Conservation (phyloP, 2,888 invertebrate genomes). For the Tiphia femorata region DNA sequence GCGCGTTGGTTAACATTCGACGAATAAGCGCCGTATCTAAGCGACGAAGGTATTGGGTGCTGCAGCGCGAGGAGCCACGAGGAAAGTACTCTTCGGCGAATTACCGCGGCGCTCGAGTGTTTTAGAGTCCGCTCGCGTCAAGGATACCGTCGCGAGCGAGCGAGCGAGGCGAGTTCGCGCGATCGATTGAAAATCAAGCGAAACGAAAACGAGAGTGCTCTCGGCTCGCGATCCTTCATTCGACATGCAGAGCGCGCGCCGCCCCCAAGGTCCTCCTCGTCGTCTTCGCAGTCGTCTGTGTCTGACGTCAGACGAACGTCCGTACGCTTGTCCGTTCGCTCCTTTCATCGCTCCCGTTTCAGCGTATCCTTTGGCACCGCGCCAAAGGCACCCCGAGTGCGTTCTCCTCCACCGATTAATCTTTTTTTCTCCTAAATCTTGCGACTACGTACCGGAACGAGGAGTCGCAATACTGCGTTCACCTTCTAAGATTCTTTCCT, state of each 20-base stretch:
- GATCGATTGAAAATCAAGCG: conserved; percentile 10
- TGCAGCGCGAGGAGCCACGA: no score
- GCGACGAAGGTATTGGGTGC: no score
- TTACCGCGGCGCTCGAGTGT: no score
- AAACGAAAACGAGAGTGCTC: conserved; percentile 57
- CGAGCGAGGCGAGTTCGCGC: background rate
- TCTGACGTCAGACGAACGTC: conserved; percentile 37
- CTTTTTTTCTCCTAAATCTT: no score
- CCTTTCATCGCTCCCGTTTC: conserved; percentile 38
- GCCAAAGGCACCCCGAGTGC: no score
- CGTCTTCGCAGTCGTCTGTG: conserved; percentile 15
- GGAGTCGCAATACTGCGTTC: no score
- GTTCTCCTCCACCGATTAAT: no score
- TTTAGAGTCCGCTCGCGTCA: no score
- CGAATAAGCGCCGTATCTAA: background rate
- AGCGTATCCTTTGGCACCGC: conserved; percentile 27
- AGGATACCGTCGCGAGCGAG: no score
- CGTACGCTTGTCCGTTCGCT: conserved; percentile 6
- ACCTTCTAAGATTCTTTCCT: no score
- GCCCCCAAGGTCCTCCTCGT: conserved; percentile 43
- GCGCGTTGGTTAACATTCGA: background rate
- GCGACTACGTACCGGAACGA: no score
- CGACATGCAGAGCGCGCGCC: conserved; percentile 43
- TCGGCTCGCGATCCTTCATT: conserved; percentile 19
- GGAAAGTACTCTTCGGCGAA: no score